A percentile compares a stretch with the other conserved stretches of the same genome.
Conservation (phyloP, 1,140 invertebrate genomes). For the Drosophila quadrilineata region DNA sequence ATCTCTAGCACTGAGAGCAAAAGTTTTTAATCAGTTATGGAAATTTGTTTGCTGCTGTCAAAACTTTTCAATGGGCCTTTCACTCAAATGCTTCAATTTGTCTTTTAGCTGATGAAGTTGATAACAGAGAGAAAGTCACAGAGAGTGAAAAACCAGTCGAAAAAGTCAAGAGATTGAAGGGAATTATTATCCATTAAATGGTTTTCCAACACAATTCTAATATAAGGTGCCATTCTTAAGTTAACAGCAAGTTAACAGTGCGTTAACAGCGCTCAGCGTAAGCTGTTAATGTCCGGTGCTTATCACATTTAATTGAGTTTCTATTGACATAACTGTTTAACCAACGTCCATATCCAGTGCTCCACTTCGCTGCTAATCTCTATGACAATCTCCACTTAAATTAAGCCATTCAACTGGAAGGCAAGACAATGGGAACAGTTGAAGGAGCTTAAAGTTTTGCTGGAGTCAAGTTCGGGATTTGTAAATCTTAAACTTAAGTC, state of each 20-base stretch:
- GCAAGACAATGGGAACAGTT: not conserved
- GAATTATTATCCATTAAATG: not conserved
- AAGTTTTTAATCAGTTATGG: constrained; percentile 78
- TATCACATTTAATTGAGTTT: no score
- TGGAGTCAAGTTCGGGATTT: constrained; percentile 13
- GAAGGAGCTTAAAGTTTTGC: constrained; percentile 8
- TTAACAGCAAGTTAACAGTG: not conserved
- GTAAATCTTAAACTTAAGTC: constrained; percentile 36
- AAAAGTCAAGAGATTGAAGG: not conserved
- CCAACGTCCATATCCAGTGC: no score
- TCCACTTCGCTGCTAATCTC: no score
- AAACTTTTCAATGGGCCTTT: constrained; percentile 33
- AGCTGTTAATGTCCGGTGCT: no score
- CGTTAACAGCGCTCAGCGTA: no score
- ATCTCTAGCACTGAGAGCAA: constrained; percentile 17
- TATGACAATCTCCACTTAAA: constrained; percentile 13
- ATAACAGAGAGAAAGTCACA: not conserved
- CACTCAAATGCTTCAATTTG: no score
- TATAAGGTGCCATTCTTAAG: not conserved
- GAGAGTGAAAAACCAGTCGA: not conserved
- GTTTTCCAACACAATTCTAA: not conserved
- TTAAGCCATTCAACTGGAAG: no score
- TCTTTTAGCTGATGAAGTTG: not conserved
- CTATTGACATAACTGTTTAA: no score
- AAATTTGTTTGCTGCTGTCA: constrained; percentile 64